These are phyloP conservation scores for Trachymyrmex cornetzi DNA, from an alignment of 1,140 invertebrate genomes.

Conservation along the genomic window DNA sequence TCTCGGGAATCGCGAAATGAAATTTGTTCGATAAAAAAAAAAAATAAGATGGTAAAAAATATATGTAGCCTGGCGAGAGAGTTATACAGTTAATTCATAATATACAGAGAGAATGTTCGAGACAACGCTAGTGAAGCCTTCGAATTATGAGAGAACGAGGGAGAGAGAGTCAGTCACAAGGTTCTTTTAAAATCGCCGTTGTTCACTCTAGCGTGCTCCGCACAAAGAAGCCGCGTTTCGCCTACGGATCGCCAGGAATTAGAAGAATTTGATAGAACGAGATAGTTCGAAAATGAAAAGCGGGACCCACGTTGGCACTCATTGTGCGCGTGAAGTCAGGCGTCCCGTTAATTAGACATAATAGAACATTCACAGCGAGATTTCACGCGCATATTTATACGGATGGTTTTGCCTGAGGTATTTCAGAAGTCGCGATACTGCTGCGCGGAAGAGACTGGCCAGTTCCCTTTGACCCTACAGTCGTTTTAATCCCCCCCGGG, in stretches of 20 bases:
- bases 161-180: conserved; percentile 4
- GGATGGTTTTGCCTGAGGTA: conserved; percentile 62
- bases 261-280: conserved; percentile 53
- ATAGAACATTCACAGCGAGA: conserved; percentile 68
- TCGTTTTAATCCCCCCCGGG: conserved; percentile 72
- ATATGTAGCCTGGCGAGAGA: not conserved
- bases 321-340: conserved; percentile 55
- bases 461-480: conserved; percentile 75
- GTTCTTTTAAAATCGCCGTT: conserved; percentile 37
- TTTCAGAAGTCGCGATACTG: conserved; percentile 65
- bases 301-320: conserved; percentile 10
- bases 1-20: not conserved
- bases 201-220: conserved; percentile 27
- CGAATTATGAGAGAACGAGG: not conserved
- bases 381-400: conserved; percentile 72
- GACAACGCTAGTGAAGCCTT: conserved; percentile 20
- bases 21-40: conserved; percentile 25
- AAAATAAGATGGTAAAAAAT: not conserved
- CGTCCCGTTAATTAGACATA: conserved; percentile 62
- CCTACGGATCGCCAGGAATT: conserved; percentile 42
- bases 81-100: conserved; percentile 14
- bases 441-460: conserved; percentile 3
- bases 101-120: not conserved
- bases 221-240: conserved; percentile 35
- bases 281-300: conserved; percentile 53